Conservation (phyloP, 53 echinoderm and acorn worm genomes). For the Arbacia lixula region DNA sequence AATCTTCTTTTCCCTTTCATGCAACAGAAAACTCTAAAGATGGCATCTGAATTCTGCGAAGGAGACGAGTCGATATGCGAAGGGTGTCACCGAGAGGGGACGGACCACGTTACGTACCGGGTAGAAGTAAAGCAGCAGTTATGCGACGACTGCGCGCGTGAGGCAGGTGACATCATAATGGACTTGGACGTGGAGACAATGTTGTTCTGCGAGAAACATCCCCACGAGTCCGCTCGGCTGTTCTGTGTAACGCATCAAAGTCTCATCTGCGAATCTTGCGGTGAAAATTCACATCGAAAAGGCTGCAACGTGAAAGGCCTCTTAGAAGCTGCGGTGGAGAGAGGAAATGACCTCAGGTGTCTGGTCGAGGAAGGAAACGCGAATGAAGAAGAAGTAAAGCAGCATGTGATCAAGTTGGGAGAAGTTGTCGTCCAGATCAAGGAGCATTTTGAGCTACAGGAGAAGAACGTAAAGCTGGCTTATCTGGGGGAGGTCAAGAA, state of each 20-base stretch:
- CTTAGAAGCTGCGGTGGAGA: background rate
- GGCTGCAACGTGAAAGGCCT: background rate
- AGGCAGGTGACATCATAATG: background rate
- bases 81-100: background rate
- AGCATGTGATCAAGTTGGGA: background rate
- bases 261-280: conserved; percentile 5
- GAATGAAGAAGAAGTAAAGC: background rate
- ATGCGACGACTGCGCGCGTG: conserved; percentile 12
- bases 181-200: background rate
- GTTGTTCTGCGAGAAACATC: conserved; percentile 9
- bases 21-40: too few species aligned
- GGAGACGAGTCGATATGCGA: background rate
- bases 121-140: background rate
- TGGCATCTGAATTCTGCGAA: conserved; percentile 9
- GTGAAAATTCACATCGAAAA: background rate
- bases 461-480: conserved; percentile 8
- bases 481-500: conserved; percentile 4
- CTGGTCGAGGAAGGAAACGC: background rate
- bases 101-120: background rate
- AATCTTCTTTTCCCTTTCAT: too few species aligned
- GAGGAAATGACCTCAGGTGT: background rate
- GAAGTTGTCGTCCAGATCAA: too few species aligned
- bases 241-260: conserved; percentile 17
- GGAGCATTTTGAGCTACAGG: conserved; percentile 16
- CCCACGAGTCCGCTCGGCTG: background rate